Conservation (phyloP, 2,888 invertebrate genomes). For the Tenthredo mesomela region DNA sequence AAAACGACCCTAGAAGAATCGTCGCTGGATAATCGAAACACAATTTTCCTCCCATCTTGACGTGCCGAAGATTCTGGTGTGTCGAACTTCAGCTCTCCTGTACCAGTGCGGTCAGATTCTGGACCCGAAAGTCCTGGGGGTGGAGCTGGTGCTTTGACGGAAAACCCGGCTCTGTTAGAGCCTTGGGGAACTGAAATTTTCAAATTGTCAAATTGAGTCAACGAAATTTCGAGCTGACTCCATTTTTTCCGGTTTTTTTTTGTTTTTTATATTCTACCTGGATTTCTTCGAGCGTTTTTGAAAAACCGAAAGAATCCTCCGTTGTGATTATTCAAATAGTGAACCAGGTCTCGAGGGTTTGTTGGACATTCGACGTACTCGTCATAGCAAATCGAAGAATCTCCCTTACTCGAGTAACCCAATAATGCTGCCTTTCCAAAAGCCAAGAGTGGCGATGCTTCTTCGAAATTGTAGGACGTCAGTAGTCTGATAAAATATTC, state of each 20-base stretch:
- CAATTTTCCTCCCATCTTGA: conserved; percentile 52
- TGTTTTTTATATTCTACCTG: not conserved
- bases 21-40: not conserved
- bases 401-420: conserved; percentile 85
- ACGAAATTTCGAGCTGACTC: not conserved
- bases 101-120: conserved; percentile 79
- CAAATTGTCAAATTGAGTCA: not conserved
- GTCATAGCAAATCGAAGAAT: conserved; percentile 81
- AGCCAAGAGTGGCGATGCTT: conserved; percentile 84
- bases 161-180: conserved; percentile 52
- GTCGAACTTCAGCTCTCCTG: conserved; percentile 79
- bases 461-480: conserved; percentile 80
- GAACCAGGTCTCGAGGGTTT: conserved; percentile 85
- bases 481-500: conserved; percentile 78
- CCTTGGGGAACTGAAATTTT: not conserved
- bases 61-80: conserved; percentile 39
- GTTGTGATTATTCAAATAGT: conserved; percentile 91
- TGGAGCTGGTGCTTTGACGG: conserved; percentile 52
- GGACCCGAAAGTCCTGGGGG: conserved; percentile 53
- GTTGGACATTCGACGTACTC: conserved; percentile 88
- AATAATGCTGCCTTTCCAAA: conserved; percentile 89
- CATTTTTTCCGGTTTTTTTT: not conserved
- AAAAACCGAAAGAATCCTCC: conserved; percentile 93
- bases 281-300: conserved; percentile 65
- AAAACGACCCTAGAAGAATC: conserved; percentile 57